A percentile compares a stretch with the other conserved stretches of the same genome.
phyloP scores from a whole-genome alignment of 2,797 vertebrate species.

The Ctenosaura bakeri region DNA sequence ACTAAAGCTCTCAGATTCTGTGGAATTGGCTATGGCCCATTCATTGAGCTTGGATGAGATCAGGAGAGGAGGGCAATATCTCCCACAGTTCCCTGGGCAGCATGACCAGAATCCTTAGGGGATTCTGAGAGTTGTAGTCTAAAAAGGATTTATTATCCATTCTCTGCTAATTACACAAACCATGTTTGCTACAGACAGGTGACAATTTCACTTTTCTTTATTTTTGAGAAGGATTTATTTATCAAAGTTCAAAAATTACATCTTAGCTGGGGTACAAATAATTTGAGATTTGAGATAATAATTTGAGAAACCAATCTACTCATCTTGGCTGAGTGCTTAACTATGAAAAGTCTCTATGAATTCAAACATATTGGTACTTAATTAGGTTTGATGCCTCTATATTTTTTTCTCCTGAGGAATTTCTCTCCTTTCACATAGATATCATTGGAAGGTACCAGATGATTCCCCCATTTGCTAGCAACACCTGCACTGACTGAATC shows the following conservation, averaged over 20 bases:
- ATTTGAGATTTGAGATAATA: too few relatives aligned
- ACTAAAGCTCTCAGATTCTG: too few relatives aligned
- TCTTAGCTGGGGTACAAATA: background rate
- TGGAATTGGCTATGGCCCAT: too few relatives aligned
- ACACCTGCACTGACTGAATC: too few relatives aligned
- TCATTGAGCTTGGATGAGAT: too few relatives aligned
- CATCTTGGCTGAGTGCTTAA: too few relatives aligned
- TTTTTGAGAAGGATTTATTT: background rate
- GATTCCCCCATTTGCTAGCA: background rate
- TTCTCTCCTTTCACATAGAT: background rate
- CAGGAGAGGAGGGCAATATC: too few relatives aligned
- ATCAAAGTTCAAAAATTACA: background rate
- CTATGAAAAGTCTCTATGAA: background rate
- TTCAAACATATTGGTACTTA: background rate
- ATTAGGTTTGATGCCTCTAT: background rate
- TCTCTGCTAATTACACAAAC: background rate
- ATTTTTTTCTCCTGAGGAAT: background rate
- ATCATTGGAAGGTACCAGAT: background rate
- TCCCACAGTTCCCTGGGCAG: too few relatives aligned
- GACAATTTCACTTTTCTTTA: background rate
- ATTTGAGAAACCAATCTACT: too few relatives aligned
- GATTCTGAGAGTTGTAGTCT: too few relatives aligned
- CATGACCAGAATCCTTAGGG: too few relatives aligned
- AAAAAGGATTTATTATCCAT: too few relatives aligned
- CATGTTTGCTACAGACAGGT: background rate